Evolutionary conservation across 2,888 invertebrate species (phyloP).

Genomic region (Himalopsyche tibetana): DNA sequence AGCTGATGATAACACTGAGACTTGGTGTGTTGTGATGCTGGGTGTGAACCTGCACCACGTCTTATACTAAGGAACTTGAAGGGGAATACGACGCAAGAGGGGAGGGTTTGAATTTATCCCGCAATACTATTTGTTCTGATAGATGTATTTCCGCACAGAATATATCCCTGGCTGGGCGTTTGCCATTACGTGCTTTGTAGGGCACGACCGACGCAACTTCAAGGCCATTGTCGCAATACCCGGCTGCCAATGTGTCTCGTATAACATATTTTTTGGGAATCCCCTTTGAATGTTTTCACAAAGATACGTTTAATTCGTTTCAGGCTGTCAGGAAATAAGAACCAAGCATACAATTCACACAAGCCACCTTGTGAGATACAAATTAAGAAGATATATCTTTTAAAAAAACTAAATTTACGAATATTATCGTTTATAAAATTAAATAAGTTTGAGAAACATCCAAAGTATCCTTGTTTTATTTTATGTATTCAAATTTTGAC

Average conservation of each 20-base stretch:
- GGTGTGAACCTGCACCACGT: constrained; percentile 47
- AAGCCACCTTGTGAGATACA: no score
- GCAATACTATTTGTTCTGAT: constrained; percentile 12
- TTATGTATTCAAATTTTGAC: no score
- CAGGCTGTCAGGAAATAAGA: no score
- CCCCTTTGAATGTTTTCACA: not conserved
- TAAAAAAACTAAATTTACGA: no score
- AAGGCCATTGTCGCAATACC: constrained; percentile 27
- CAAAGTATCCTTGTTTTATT: no score
- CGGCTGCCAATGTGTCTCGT: constrained; percentile 19
- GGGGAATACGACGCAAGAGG: constrained; percentile 29
- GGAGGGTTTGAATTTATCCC: constrained; percentile 38
- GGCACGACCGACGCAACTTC: constrained; percentile 48
- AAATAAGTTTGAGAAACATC: no score
- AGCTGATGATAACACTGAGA: constrained; percentile 66
- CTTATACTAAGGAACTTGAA: constrained; percentile 66
- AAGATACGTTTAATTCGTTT: no score
- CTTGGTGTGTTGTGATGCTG: constrained; percentile 46
- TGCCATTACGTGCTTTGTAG: constrained; percentile 62
- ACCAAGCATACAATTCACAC: no score
- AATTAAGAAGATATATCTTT: no score
- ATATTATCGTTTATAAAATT: no score
- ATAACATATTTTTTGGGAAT: not conserved
- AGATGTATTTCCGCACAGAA: constrained; percentile 59
- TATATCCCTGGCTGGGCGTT: constrained; percentile 51